A percentile compares a stretch with the other conserved stretches of the same genome.
These are phyloP conservation scores for Tribolium freemani DNA, from an alignment of 2,888 invertebrate species.

Conservation along the genomic window DNA sequence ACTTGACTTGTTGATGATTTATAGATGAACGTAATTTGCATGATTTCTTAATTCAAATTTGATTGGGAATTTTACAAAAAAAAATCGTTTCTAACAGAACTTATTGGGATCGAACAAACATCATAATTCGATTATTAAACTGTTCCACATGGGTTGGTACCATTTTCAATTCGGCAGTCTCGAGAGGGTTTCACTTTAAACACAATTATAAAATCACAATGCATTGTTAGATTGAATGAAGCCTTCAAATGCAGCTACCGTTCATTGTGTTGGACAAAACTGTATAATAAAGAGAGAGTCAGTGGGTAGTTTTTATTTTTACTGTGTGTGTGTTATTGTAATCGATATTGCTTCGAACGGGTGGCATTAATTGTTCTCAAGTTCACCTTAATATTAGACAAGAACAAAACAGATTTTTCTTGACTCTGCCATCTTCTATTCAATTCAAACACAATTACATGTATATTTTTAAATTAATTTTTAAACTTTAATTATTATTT, in stretches of 20 bases:
- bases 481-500: no score
- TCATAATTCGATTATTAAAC: slow-evolving; percentile 59
- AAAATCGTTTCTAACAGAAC: not conserved
- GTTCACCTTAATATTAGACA: not conserved
- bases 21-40: slow-evolving; percentile 35
- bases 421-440: no score
- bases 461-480: no score
- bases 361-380: not conserved
- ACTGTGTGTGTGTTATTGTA: slow-evolving; percentile 10
- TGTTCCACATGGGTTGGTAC: slow-evolving; percentile 54
- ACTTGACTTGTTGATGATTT: slow-evolving; percentile 31
- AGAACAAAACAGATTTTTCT: not conserved
- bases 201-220: slow-evolving; percentile 60
- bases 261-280: slow-evolving; percentile 48
- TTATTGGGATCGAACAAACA: slow-evolving; percentile 49
- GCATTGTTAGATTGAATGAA: slow-evolving; percentile 57
- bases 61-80: not conserved
- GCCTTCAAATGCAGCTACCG: slow-evolving; percentile 52
- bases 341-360: slow-evolving; percentile 15
- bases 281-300: slow-evolving; percentile 34
- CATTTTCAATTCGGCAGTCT: slow-evolving; percentile 46
- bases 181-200: slow-evolving; percentile 59
- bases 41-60: slow-evolving; percentile 32
- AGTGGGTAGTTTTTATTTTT: slow-evolving; percentile 23
- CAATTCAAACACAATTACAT: no score